Conservation (phyloP, 2,113 vertebrate species). For the Sphaerodactylus townsendi region DNA sequence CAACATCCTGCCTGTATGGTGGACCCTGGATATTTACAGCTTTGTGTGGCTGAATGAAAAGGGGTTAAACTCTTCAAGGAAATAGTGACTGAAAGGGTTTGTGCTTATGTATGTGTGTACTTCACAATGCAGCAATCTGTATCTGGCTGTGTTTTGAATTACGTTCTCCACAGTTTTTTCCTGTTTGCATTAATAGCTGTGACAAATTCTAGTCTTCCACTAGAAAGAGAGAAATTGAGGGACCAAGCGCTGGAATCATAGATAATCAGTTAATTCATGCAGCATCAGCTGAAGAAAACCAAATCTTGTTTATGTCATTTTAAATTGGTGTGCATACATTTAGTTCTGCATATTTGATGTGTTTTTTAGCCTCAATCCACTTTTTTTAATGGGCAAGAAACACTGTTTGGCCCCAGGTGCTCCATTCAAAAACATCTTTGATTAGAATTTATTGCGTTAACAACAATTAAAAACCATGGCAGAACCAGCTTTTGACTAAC, state of each 20-base stretch:
- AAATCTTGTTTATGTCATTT: conserved; percentile 4
- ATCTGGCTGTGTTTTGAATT: background rate
- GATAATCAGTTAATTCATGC: background rate
- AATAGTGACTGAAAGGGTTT: conserved; percentile 20
- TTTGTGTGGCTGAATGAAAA: conserved; percentile 46
- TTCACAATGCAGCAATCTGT: conserved; percentile 13
- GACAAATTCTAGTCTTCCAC: background rate
- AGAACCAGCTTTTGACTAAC: background rate
- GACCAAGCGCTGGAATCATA: background rate
- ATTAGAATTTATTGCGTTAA: conserved; percentile 18
- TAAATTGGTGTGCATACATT: background rate
- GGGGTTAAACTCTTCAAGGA: conserved; percentile 17
- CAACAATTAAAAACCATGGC: conserved; percentile 11
- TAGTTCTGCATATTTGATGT: background rate
- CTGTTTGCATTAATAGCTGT: background rate
- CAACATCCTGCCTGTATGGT: conserved; percentile 15
- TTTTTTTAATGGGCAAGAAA: conserved; percentile 14
- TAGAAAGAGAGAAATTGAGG: background rate
- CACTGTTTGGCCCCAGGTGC: background rate
- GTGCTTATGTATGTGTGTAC: conserved; percentile 30
- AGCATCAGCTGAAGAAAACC: background rate
- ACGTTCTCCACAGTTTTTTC: background rate
- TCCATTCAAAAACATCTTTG: background rate
- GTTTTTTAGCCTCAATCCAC: background rate
- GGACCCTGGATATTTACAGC: conserved; percentile 51